Conservation (phyloP, 2,888 invertebrate genomes). For the Amphipyra berbera region DNA sequence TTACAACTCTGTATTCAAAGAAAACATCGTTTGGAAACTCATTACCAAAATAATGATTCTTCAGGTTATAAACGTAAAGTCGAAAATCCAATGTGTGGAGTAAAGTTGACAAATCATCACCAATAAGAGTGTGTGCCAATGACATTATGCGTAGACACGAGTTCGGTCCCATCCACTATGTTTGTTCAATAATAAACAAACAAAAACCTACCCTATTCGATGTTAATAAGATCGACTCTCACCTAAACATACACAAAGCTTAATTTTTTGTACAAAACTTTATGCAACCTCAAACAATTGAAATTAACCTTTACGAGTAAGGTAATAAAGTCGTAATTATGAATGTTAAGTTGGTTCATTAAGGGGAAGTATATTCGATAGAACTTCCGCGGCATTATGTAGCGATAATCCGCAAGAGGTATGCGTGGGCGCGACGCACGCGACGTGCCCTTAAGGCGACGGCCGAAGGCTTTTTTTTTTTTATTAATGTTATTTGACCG, state of each 20-base stretch:
- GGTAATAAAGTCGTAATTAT: constrained; percentile 70
- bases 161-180: constrained; percentile 67
- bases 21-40: constrained; percentile 65
- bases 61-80: constrained; percentile 50
- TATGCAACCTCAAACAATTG: constrained; percentile 33
- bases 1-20: constrained; percentile 71
- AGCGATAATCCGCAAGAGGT: constrained; percentile 78
- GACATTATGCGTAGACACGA: constrained; percentile 88
- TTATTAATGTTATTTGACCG: constrained; percentile 70
- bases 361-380: constrained; percentile 77
- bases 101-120: constrained; percentile 86
- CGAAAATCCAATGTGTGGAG: constrained; percentile 45
- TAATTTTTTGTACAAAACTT: constrained; percentile 55
- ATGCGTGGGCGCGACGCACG: constrained; percentile 78
- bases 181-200: constrained; percentile 48
- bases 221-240: constrained; percentile 46
- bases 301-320: constrained; percentile 60
- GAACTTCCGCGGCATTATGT: constrained; percentile 76
- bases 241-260: constrained; percentile 31
- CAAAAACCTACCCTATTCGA: constrained; percentile 46
- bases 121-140: constrained; percentile 80
- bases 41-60: constrained; percentile 31
- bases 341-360: constrained; percentile 68
- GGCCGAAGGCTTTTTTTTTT: constrained; percentile 70
- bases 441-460: constrained; percentile 74